Base-by-base conservation (phyloP, 2,888 invertebrate genomes). In the Bombylius major region DNA sequence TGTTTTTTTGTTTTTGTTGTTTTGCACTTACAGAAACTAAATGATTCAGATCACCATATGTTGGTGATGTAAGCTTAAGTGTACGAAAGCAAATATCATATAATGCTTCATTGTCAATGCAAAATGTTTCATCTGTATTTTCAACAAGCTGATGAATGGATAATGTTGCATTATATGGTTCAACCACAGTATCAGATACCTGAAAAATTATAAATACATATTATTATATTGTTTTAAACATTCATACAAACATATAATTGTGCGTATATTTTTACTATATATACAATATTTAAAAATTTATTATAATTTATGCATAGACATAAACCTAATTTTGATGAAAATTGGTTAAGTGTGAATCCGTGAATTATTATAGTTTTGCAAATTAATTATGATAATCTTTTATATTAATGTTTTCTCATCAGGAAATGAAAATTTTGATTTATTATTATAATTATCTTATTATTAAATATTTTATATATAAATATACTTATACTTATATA, bases 41-140 rank as follows among this genome's bases (percentile, higher is more conserved):
- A 77, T 93, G 87, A 75, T 93, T 93, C 58, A 94, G 77, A 66
- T 93, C 92, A n/a, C 89, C 89, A 68, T 93, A 94, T 1, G 90
- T 90, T 44, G 93, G 93, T 45, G 87, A 87, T 47, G 82, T 78
- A 7, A 90, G 78, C 65, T 89, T 83, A 61, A 92, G 75, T 4
- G 90, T 92, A 59, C 90, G 78, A 80, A 90, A 91, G 78, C 91
- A 91, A 68, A 91, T 90, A 73, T 91, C 89, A 74, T 91, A 91
- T 12, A 91, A 78, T 52, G 90, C 91, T 70, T 91, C 91, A 73
- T 91, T 91, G 76, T 91, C 90, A 67, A 91, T 90, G 70, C 90
- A 90, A 75, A 86, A 89, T 0, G 90, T 89, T 69, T 89, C 88
- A 67, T 91, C 90, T 11, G 89, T 89, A 72, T 89, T 89, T 72